Evolutionary conservation across 2,797 vertebrate genomes (phyloP).

Genomic region (Alcedo quadribrachys): DNA sequence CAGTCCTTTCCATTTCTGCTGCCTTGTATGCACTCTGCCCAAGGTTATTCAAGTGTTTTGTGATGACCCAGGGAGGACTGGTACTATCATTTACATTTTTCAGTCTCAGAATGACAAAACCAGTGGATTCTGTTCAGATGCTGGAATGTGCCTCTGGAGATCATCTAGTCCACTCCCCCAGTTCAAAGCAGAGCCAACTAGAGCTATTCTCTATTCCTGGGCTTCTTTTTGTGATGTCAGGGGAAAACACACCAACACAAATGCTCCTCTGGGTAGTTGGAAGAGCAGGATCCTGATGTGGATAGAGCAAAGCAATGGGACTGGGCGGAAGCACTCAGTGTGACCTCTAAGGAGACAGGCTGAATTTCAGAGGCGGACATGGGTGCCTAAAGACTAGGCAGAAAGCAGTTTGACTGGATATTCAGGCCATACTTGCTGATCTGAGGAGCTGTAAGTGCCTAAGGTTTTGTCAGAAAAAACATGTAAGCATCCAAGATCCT

Average conservation of each 20-base stretch:
- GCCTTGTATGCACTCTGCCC: neutral
- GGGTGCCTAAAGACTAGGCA: neutral
- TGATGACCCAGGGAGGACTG: neutral
- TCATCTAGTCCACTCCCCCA: neutral
- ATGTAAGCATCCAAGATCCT: neutral
- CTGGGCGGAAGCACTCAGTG: neutral
- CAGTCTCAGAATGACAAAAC: neutral
- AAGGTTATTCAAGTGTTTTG: neutral
- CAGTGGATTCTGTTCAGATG: neutral
- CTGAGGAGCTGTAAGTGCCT: neutral
- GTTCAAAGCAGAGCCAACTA: neutral
- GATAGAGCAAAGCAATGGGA: neutral
- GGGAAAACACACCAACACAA: neutral
- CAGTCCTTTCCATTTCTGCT: neutral
- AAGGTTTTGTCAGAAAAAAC: neutral
- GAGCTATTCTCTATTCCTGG: neutral
- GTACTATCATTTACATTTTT: neutral
- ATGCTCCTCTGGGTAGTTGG: neutral
- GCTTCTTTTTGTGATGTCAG: neutral
- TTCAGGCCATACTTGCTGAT: neutral
- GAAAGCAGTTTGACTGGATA: neutral
- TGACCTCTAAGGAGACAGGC: neutral
- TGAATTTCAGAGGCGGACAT: neutral
- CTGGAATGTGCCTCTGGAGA: neutral
- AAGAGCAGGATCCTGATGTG: neutral